phyloP scores from a whole-genome alignment of 2,888 invertebrate genomes.

The Caenorhabditis sp. region DNA sequence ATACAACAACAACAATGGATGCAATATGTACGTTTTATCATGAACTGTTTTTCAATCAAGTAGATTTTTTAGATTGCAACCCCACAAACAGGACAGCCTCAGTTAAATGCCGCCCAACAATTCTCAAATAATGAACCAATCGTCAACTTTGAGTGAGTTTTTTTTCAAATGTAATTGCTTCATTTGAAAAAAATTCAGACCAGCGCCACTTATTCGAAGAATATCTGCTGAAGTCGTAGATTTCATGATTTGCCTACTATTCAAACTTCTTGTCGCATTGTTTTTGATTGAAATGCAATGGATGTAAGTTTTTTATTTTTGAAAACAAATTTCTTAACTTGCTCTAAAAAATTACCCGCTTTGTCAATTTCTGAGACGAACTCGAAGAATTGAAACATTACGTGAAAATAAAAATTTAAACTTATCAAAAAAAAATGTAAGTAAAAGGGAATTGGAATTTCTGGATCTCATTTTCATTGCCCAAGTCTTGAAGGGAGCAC shows the following conservation, averaged over 20 bases:
- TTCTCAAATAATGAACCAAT: background rate
- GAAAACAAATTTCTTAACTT: too few species aligned
- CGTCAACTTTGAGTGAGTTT: constrained; percentile 4
- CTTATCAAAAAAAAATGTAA: too few species aligned
- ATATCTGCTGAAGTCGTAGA: constrained; percentile 62
- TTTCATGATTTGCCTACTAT: constrained; percentile 54
- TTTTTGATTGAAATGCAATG: constrained; percentile 57
- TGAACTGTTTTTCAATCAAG: background rate
- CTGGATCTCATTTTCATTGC: too few species aligned
- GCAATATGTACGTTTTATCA: constrained; percentile 4
- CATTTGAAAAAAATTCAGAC: constrained; percentile 22
- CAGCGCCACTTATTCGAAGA: constrained; percentile 55
- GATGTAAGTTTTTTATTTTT: constrained; percentile 47
- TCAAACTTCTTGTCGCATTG: constrained; percentile 60
- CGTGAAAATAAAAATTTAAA: too few species aligned
- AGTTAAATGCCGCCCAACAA: background rate
- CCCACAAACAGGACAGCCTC: background rate
- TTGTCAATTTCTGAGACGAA: too few species aligned
- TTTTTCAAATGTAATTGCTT: background rate
- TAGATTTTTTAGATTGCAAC: background rate
- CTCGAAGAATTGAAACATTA: too few species aligned
- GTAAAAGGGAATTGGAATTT: too few species aligned
- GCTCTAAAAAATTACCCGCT: too few species aligned
- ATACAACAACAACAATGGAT: background rate
- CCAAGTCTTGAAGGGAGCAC: too few species aligned